phyloP scores from a whole-genome alignment of 2,113 vertebrate genomes.

The Daphoenositta chrysoptera region DNA sequence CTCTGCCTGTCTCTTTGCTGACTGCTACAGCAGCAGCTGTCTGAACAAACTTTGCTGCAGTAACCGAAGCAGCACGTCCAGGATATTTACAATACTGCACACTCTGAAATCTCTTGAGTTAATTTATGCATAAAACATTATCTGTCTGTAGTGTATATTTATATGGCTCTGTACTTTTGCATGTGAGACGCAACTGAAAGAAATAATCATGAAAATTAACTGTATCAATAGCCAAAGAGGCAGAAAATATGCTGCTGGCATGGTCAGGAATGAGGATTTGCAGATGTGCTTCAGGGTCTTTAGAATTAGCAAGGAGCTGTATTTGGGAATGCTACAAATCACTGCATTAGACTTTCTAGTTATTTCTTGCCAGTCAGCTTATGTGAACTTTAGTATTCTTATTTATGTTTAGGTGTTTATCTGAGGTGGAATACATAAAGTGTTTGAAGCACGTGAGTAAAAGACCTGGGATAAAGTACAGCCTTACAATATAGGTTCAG shows the following conservation, averaged over 20 bases:
- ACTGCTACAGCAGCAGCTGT: background rate
- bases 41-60: background rate
- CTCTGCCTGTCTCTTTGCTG: background rate
- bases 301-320: background rate
- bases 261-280: background rate
- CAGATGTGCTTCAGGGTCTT: background rate
- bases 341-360: background rate
- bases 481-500: background rate
- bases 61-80: background rate
- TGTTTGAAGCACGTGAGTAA: background rate
- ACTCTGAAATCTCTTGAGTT: background rate
- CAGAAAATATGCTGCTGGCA: background rate
- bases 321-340: background rate
- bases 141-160: background rate
- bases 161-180: background rate
- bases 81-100: background rate
- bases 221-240: background rate
- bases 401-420: background rate
- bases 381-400: background rate
- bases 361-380: background rate
- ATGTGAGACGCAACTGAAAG: background rate
- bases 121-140: background rate
- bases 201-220: background rate
- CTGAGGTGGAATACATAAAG: background rate
- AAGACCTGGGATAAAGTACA: background rate